A percentile compares a stretch with the other conserved stretches of the same genome.
phyloP scores from a whole-genome alignment of 2,113 vertebrate species.

The Trochalopteron elliotii region DNA sequence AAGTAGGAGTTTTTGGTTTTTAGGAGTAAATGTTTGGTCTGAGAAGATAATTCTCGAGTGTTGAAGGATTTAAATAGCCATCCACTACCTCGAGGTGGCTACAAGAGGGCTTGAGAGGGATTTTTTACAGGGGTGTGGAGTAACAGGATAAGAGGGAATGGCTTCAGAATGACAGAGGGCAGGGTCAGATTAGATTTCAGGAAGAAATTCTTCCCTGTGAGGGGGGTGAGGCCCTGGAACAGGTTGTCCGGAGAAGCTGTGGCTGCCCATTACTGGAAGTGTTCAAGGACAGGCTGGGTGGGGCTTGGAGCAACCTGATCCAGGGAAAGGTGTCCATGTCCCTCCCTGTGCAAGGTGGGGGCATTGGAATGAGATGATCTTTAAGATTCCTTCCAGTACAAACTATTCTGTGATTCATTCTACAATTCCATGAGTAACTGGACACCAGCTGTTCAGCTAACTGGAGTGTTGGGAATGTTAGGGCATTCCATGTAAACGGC shows the following conservation, averaged over 20 bases:
- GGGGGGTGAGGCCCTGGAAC: background rate
- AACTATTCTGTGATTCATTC: background rate
- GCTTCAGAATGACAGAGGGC: background rate
- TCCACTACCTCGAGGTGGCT: background rate
- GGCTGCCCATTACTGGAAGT: background rate
- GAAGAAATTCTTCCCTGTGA: background rate
- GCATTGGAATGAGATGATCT: background rate
- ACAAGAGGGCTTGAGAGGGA: background rate
- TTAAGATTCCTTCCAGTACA: background rate
- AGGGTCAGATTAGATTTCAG: background rate
- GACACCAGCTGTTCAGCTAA: background rate
- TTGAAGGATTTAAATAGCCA: background rate
- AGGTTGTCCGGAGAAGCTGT: background rate
- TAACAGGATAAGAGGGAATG: background rate
- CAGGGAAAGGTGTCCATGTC: background rate
- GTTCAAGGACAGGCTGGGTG: background rate
- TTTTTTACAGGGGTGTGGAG: background rate
- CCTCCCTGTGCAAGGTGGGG: background rate
- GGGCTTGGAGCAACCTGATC: background rate
- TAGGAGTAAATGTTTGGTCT: background rate
- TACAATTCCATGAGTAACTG: background rate
- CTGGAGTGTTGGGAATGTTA: background rate
- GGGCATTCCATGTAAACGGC: background rate
- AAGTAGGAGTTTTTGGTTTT: background rate
- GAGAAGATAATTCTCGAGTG: background rate